These are phyloP conservation scores for Ornithorhynchus anatinus DNA, from an alignment of 2,113 vertebrate genomes.

Conservation along the genomic window DNA sequence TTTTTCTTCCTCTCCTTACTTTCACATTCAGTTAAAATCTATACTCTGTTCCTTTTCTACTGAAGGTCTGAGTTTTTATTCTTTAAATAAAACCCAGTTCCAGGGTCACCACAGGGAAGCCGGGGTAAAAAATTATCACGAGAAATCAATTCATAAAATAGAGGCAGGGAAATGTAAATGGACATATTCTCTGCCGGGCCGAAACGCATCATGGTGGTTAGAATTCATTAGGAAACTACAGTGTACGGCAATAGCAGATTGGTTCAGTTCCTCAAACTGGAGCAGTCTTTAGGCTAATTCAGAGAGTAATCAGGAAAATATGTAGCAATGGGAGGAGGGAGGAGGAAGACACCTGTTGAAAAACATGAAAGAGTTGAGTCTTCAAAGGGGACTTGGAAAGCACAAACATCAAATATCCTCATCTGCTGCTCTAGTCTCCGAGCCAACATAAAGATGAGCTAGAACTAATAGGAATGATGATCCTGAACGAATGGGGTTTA, in stretches of 20 bases:
- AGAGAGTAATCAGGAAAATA: slow-evolving; percentile 50
- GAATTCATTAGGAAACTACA: slow-evolving; percentile 31
- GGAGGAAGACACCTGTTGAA: slow-evolving; percentile 51
- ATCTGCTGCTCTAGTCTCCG: slow-evolving; percentile 24
- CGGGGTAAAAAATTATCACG: neutral
- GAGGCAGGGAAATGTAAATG: neutral
- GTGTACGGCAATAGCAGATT: neutral
- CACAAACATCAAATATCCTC: slow-evolving; percentile 23
- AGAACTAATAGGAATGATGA: slow-evolving; percentile 48
- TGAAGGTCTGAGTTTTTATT: neutral
- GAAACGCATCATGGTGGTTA: neutral
- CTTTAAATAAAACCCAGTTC: neutral
- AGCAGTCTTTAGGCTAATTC: slow-evolving; percentile 9
- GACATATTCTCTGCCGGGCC: slow-evolving; percentile 9
- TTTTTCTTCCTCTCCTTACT: neutral
- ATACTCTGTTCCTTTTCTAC: neutral
- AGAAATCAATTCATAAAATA: neutral
- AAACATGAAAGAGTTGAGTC: slow-evolving; percentile 11
- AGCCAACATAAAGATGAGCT: slow-evolving; percentile 35
- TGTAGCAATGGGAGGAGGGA: slow-evolving; percentile 33
- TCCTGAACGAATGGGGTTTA: slow-evolving; percentile 64
- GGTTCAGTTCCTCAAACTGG: neutral
- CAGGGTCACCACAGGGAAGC: neutral
- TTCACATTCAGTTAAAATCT: neutral
- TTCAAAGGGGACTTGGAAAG: slow-evolving; percentile 52